Base-by-base conservation (phyloP, 2,797 vertebrate species). In the Spheniscus humboldti region DNA sequence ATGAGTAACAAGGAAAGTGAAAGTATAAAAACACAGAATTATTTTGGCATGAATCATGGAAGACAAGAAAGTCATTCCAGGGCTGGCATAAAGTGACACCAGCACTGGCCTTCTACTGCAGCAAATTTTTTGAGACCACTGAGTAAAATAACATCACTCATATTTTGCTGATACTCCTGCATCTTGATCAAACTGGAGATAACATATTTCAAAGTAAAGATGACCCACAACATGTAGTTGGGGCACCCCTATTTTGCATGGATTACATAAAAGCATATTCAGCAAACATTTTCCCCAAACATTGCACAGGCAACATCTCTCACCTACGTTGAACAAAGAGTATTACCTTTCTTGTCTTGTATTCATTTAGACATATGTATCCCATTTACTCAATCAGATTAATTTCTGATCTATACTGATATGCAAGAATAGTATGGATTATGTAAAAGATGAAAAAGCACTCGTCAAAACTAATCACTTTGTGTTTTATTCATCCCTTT, bases 201-300 rank as follows among this genome's bases (percentile, higher is more conserved):
- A 76, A 66, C 2, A 2, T 15, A 76, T 56, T 93, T 80, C 43
- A 59, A 76, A 69, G 33, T 25, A 71, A 84, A 89, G 19, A 35
- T 35, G 18, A 55, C 23, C 28, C 14, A 57, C 11, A 78, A 13
- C 9, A 33, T 24, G 35, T 52, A 69, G 37, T 4, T 79, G 31
- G 13, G 31, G 62, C 13, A 57, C 3, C 1, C 10, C 6, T 69
- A 5, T 39, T 81, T 78, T 10, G 1, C 18, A 33, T 0, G 41
- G 66, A 67, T 72, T 57, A 53, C 31, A 41, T 50, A 48, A 63
- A 83, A 71, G 28, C 3, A n/a, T 43, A 43, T 45, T 83, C 9
- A 67, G 35, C 37, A 62, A 64, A 66, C 5, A 39, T 52, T 90
- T 88, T 7, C 17, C 18, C 22, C 10, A 41, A 24, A 24, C 39